These are phyloP conservation scores for Hirtodrosophila histrioides DNA, from an alignment of 2,888 invertebrate species.

Conservation along the genomic window DNA sequence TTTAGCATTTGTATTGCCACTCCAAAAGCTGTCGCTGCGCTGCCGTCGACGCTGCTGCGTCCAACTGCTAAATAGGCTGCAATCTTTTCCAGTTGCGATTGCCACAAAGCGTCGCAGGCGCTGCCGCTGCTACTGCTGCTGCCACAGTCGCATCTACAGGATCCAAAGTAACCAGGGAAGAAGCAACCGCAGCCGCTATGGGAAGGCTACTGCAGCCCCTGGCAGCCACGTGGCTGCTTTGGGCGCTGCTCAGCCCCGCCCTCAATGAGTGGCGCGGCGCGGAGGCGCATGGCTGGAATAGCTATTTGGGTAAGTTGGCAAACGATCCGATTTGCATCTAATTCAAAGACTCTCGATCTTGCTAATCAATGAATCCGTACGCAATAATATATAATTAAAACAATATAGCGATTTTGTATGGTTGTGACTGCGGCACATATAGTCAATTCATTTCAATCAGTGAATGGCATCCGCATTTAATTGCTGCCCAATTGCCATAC, in stretches of 20 bases:
- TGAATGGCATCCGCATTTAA: constrained; percentile 64
- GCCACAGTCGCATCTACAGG: constrained; percentile 9
- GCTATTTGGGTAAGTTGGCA: constrained; percentile 55
- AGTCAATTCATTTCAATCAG: constrained; percentile 76
- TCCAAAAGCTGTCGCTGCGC: constrained; percentile 31
- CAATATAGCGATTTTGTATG: background rate
- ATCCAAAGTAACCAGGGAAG: constrained; percentile 3
- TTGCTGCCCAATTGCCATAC: constrained; percentile 63
- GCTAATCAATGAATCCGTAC: background rate
- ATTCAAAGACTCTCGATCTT: constrained; percentile 1
- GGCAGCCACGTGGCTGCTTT: constrained; percentile 66
- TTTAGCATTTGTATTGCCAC: constrained; percentile 36
- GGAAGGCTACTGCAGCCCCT: constrained; percentile 59
- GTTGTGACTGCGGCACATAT: background rate
- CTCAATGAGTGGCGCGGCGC: constrained; percentile 22
- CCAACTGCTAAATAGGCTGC: constrained; percentile 35
- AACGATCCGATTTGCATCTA: constrained; percentile 3
- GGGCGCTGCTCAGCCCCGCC: constrained; percentile 49
- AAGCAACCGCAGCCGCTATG: constrained; percentile 40
- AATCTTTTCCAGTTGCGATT: constrained; percentile 43
- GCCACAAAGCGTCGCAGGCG: constrained; percentile 17
- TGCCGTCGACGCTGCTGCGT: background rate
- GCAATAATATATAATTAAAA: too few relatives aligned
- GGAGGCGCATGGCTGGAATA: constrained; percentile 42
- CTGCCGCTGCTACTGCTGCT: constrained; percentile 15